Evolutionary conservation across 2,797 vertebrate genomes (phyloP).

Genomic region (Cirrhinus molitorella): DNA sequence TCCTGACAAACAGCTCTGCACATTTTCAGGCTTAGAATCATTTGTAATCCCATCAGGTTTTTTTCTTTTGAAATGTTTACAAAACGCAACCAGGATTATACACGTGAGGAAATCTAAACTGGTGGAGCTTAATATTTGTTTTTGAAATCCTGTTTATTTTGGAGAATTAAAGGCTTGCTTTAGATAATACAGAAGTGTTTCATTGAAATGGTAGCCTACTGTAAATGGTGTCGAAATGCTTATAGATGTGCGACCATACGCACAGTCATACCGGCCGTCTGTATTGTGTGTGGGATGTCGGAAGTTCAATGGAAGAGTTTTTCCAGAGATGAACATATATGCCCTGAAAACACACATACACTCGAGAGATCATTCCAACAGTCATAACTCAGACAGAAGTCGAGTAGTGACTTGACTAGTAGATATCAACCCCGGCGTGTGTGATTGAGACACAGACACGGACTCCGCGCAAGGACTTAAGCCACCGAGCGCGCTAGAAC

Average conservation of each 20-base stretch:
- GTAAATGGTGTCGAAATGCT: background rate
- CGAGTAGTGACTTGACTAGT: constrained; percentile 20
- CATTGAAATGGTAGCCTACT: background rate
- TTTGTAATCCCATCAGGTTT: background rate
- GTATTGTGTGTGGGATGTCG: constrained; percentile 24
- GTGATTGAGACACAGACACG: background rate
- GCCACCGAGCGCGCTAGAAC: background rate
- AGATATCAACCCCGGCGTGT: background rate
- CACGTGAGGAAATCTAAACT: background rate
- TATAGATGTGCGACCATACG: background rate
- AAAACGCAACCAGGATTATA: background rate
- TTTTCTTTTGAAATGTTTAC: background rate
- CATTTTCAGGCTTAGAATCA: background rate
- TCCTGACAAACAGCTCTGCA: background rate
- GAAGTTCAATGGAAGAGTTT: constrained; percentile 43
- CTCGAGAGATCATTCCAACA: constrained; percentile 23
- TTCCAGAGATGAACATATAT: constrained; percentile 29
- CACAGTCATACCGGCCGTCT: constrained; percentile 34
- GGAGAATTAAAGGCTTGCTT: background rate
- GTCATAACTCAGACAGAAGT: constrained; percentile 21
- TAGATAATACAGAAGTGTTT: background rate
- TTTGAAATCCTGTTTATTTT: background rate
- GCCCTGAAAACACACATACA: constrained; percentile 23
- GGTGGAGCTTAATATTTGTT: background rate
- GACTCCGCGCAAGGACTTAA: background rate